Base-by-base conservation (phyloP, 2,888 invertebrate species). In the Ligdia adustata region DNA sequence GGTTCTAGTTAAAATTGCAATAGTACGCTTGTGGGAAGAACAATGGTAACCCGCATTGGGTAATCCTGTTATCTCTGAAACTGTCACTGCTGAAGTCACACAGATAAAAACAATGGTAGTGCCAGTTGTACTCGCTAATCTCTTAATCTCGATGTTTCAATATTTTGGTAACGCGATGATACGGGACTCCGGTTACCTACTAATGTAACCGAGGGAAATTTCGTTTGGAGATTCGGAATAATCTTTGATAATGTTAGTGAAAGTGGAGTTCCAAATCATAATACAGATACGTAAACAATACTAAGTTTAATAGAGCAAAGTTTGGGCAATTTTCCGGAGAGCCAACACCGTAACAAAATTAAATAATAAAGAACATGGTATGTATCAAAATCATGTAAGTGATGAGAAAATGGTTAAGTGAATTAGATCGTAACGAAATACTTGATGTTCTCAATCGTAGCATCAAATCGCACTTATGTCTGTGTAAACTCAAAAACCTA, bases 91-190 rank as follows among this genome's bases (percentile, higher is more conserved):
- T 59, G 60, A 57, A 66, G 63, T 59, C 63, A 56, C 57, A 62
- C 57, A 53, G 54, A 56, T 65, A 61, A 69, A 71, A 69, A 79
- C 79, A 79, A 77, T 78, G 63, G 67, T 56, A 49, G 55, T 57
- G 71, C 63, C 70, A 60, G 53, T 64, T 71, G 69, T 71, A 67
- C 63, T 56, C 46, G 54, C 52, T 61, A 63, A 69, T 68, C 66
- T 55, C 37, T 42, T 35, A 38, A 52, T 47, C 48, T 27, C 22
- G 13, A 34, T 48, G 45, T 47, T 54, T 29, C 42, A 34, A 43
- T 49, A 42, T 48, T 48, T 42, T 41, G 35, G 34, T 31, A 31
- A 26, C 28, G 9, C 9, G 26, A 31, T 27, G 28, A 12, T 35
- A 29, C 18, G 24, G 9, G 28, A 9, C 22, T 6, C 2, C 22